Base-by-base conservation (phyloP, 1,140 invertebrate species). In the Anastrepha ludens region DNA sequence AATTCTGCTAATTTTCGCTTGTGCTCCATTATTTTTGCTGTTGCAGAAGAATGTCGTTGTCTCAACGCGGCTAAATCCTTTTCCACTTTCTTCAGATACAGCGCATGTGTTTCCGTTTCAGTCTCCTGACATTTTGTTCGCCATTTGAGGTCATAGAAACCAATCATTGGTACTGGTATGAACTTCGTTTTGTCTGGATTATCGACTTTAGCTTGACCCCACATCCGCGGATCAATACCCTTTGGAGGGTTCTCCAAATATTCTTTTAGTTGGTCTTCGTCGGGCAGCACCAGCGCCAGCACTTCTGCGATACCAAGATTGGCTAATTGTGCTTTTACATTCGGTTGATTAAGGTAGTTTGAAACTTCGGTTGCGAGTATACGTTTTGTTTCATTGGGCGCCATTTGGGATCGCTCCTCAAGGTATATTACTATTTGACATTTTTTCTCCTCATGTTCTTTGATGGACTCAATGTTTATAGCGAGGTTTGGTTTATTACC, bases 91-190 rank as follows among this genome's bases (percentile, higher is more conserved):
- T 96, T 95, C 86, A 98, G 92, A 90, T 96, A 97, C 13, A 96
- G 94, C 86, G 96, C 94, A 91, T 98, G 97, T 64, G 96, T 94
- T n/a, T 95, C 94, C 1, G 96, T 97, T 94, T 98, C 97, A 89
- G 97, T 95, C 90, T 97, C 95, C 90, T 97, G 97, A 89, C 96
- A 96, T 86, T 97, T 95, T n/a, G 98, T 95, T 58, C 98, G 95
- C 93, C 96, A 96, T 91, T 98, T 97, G 70, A 95, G 91, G 90
- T 95, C 94, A 65, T 93, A 93, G 90, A 99, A 99, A 0, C 98
- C 98, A 89, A 99, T 96, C 93, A 99, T 97, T 2, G 98, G 97
- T 3, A 98, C 97, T 0, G 98, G 98, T 90, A 99, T 97, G 87
- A 98, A 97, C 89, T 96, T 96, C 55, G 96, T 95, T 9, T 97